These are phyloP conservation scores for Tromatobia lineatoria DNA, from an alignment of 2,888 invertebrate genomes.

Conservation along the genomic window DNA sequence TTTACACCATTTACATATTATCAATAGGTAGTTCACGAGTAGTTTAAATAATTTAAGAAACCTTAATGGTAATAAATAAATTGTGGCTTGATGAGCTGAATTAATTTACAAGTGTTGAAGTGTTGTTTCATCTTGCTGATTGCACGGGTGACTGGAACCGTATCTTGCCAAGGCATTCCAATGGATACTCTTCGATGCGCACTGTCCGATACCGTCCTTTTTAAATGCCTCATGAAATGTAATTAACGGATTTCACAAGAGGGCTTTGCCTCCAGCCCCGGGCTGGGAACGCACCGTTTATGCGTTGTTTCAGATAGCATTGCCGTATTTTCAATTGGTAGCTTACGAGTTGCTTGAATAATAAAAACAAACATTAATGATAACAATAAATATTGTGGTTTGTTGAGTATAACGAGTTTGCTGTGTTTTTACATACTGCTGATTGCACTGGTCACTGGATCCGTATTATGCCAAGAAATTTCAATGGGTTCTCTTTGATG, in stretches of 20 bases:
- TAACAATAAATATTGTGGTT: no score
- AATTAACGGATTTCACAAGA: constrained; percentile 9
- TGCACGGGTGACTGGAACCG: constrained; percentile 43
- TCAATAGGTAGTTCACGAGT: no score
- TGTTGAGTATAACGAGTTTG: constrained; percentile 71
- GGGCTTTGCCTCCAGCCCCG: background rate
- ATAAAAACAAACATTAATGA: no score
- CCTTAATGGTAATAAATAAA: no score
- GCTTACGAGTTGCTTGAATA: background rate
- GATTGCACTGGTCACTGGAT: constrained; percentile 37
- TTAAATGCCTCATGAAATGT: constrained; percentile 19
- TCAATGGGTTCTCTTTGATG: background rate
- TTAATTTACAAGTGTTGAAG: no score
- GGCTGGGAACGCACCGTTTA: background rate
- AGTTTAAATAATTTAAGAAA: no score
- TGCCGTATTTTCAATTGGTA: background rate
- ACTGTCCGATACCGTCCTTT: constrained; percentile 42
- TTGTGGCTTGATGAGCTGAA: no score
- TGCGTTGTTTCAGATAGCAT: background rate
- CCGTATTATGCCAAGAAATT: constrained; percentile 24
- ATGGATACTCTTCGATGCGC: constrained; percentile 14
- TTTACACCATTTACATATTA: no score
- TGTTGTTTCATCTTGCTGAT: constrained; percentile 58
- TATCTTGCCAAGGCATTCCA: constrained; percentile 49
- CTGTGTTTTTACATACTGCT: constrained; percentile 60